These are phyloP conservation scores for Motacilla tschutschensis DNA, from an alignment of 2,113 vertebrate genomes.

Conservation along the genomic window DNA sequence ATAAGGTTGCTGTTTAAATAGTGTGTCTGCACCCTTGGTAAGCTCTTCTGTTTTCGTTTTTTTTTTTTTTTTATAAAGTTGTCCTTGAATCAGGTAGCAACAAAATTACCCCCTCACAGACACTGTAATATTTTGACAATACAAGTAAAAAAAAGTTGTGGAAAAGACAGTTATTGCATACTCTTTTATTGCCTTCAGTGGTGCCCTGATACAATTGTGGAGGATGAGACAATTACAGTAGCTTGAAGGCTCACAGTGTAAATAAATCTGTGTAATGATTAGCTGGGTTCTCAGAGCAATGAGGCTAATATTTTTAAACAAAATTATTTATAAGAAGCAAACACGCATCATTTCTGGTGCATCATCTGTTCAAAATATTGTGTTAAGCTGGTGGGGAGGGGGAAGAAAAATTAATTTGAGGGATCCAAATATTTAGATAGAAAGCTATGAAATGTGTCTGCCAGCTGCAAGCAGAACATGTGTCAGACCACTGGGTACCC, in stretches of 20 bases:
- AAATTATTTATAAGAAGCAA: not conserved
- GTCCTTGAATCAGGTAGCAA: not conserved
- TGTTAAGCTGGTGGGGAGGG: not conserved
- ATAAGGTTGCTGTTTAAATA: not conserved
- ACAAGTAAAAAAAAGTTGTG: not conserved
- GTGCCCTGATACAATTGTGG: not conserved
- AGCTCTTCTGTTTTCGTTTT: not conserved
- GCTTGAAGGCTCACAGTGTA: not conserved
- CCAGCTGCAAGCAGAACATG: not conserved
- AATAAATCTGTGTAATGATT: slow-evolving; percentile 41
- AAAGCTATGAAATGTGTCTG: not conserved
- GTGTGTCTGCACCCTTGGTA: not conserved
- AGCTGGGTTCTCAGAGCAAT: not conserved
- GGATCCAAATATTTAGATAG: not conserved
- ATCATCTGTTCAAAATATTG: not conserved
- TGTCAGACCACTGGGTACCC: not conserved
- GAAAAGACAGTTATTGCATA: not conserved
- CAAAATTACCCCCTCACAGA: not conserved
- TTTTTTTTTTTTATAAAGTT: not conserved
- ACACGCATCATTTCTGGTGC: not conserved
- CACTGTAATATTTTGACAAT: not conserved
- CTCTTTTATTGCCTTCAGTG: not conserved
- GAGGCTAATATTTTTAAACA: not conserved
- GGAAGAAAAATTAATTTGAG: not conserved
- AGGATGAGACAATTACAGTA: slow-evolving; percentile 20